These are phyloP conservation scores for Cotesia vestalis DNA, from an alignment of 1,140 invertebrate genomes.

Conservation along the genomic window DNA sequence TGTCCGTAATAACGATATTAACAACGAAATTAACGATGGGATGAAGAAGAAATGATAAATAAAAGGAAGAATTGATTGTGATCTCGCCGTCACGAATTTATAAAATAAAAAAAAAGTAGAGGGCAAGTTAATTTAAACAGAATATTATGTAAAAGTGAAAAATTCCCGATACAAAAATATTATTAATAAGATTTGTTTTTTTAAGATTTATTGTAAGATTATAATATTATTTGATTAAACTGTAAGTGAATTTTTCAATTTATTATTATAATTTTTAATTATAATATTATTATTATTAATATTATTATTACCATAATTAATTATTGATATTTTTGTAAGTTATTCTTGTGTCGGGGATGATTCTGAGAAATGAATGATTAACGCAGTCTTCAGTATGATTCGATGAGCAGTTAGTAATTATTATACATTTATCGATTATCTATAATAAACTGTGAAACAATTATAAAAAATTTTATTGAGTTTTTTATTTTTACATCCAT, in stretches of 20 bases:
- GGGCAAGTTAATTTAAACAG: conserved; percentile 10
- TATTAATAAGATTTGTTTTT: conserved; percentile 22
- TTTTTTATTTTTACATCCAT: not conserved
- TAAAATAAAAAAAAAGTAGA: conserved; percentile 3
- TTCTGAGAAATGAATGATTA: conserved; percentile 45
- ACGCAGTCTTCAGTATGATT: conserved; percentile 60
- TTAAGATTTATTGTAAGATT: conserved; percentile 1
- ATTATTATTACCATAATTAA: not conserved
- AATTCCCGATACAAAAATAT: conserved; percentile 1
- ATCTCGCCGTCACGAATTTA: conserved; percentile 9
- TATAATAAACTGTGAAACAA: conserved; percentile 68
- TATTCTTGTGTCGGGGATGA: conserved; percentile 48
- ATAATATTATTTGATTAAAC: too few relatives aligned
- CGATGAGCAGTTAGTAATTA: conserved; percentile 66
- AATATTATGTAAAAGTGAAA: not conserved
- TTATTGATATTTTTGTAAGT: conserved; percentile 38
- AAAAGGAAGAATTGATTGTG: conserved; percentile 10
- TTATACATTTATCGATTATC: conserved; percentile 68
- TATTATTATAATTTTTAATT: conserved; percentile 16
- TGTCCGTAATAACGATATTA: conserved; percentile 59
- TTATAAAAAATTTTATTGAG: conserved; percentile 45
- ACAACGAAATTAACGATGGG: conserved; percentile 57
- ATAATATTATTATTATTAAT: not conserved
- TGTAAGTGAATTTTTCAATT: conserved; percentile 3
- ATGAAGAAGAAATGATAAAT: conserved; percentile 19